phyloP scores from a whole-genome alignment of 2,797 vertebrate species.

The Pseudocheirus occidentalis region DNA sequence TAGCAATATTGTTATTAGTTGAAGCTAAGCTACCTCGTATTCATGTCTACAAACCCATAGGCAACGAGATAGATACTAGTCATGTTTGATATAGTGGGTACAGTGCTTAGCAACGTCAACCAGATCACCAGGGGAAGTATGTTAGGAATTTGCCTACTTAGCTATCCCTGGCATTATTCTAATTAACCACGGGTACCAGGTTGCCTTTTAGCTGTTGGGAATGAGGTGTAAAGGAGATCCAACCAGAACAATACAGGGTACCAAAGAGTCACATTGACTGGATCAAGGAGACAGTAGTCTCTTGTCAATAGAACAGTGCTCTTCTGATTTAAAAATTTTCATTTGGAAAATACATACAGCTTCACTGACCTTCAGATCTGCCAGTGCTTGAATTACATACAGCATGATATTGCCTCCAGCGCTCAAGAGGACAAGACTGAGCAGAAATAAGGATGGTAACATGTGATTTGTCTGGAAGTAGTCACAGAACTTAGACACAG shows the following conservation, averaged over 20 bases:
- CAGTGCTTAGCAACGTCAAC: not conserved
- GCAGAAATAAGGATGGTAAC: not conserved
- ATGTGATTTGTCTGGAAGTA: not conserved
- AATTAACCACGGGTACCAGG: not conserved
- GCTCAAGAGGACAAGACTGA: not conserved
- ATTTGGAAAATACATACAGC: not conserved
- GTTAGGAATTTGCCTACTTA: not conserved
- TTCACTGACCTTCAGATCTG: not conserved
- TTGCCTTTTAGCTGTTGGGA: not conserved
- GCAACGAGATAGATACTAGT: not conserved
- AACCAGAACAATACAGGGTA: not conserved
- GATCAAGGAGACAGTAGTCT: not conserved
- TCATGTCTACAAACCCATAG: not conserved
- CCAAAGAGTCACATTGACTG: not conserved
- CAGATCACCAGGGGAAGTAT: not conserved
- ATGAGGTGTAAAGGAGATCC: not conserved
- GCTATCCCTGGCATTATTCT: not conserved
- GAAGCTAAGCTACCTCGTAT: not conserved
- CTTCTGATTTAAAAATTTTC: not conserved
- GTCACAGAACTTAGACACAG: not conserved
- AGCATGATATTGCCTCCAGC: not conserved
- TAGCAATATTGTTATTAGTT: not conserved
- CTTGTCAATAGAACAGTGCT: not conserved
- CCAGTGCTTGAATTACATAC: not conserved
- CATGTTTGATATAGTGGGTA: not conserved